These are phyloP conservation scores for Trachymyrmex septentrionalis DNA, from an alignment of 1,140 invertebrate species.

Conservation along the genomic window DNA sequence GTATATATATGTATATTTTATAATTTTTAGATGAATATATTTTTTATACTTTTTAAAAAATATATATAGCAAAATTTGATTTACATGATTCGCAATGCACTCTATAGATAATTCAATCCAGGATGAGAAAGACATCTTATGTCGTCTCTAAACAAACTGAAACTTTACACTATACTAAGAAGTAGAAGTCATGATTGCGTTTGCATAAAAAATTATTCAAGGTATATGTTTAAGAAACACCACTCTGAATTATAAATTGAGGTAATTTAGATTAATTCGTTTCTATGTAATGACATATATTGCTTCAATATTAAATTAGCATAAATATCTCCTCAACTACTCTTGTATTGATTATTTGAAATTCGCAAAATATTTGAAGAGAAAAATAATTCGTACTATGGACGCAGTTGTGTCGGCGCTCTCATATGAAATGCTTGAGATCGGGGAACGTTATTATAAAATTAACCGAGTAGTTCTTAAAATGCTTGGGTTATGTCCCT, in stretches of 20 bases:
- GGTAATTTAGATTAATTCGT: background rate
- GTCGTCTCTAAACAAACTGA: background rate
- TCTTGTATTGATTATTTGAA: background rate
- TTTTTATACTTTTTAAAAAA: too few relatives aligned
- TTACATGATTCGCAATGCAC: too few relatives aligned
- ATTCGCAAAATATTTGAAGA: background rate
- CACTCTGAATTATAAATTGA: slow-evolving; percentile 20
- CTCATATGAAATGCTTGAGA: slow-evolving; percentile 1
- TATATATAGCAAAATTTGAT: too few relatives aligned
- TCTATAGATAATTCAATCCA: too few relatives aligned
- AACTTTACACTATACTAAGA: background rate
- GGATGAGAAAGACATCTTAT: background rate
- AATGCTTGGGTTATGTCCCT: slow-evolving; percentile 22
- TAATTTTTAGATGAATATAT: too few relatives aligned
- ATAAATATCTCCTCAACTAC: background rate
- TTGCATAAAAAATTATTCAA: slow-evolving; percentile 16
- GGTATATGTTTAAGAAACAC: background rate
- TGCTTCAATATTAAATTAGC: background rate
- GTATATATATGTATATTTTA: too few relatives aligned
- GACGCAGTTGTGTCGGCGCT: background rate
- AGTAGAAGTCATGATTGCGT: background rate
- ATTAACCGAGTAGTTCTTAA: slow-evolving; percentile 24
- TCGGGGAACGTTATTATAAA: slow-evolving; percentile 1
- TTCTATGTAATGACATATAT: background rate
- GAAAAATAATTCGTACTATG: background rate